Conservation (phyloP, 2,797 vertebrate genomes). For the Parauchenoglanis punctatus region DNA sequence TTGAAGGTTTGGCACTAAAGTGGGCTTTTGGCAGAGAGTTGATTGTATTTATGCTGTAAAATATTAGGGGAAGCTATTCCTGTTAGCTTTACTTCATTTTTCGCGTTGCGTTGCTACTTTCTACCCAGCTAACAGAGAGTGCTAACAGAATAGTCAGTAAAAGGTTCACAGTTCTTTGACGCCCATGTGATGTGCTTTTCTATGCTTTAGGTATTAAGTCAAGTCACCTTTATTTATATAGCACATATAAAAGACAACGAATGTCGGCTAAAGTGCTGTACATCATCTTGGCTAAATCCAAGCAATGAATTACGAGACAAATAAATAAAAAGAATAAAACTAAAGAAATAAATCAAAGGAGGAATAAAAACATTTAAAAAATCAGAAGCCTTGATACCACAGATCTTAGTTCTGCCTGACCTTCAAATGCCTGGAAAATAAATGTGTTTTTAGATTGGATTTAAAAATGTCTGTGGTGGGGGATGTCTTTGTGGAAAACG, state of each 20-base stretch:
- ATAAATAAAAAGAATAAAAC: neutral
- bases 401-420: neutral
- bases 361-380: neutral
- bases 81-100: neutral
- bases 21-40: neutral
- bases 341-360: neutral
- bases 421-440: neutral
- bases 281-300: too few species aligned
- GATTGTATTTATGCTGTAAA: too few species aligned
- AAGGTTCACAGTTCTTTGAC: neutral
- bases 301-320: neutral
- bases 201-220: neutral
- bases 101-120: too few species aligned
- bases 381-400: neutral
- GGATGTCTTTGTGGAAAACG: too few species aligned
- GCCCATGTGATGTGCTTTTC: neutral
- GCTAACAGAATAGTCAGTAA: neutral
- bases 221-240: neutral
- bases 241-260: neutral
- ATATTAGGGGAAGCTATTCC: neutral
- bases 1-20: neutral
- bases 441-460: neutral
- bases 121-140: neutral
- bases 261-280: neutral
- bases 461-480: neutral